These are phyloP conservation scores for Dastarcus helophoroides DNA, from an alignment of 2,888 invertebrate genomes.

Conservation along the genomic window DNA sequence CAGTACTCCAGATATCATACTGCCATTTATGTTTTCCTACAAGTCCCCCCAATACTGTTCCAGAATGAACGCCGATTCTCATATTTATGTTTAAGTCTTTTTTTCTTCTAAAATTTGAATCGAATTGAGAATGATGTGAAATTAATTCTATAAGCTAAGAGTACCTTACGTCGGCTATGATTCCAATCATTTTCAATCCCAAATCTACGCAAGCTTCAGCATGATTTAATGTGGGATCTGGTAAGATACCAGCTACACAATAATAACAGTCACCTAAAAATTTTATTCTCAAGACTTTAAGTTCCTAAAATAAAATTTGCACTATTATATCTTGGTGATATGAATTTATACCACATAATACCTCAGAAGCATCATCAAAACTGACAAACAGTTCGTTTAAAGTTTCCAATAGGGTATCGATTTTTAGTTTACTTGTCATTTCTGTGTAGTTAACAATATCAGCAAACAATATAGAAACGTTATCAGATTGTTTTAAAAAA, in stretches of 20 bases:
- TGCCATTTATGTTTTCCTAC: constrained; percentile 93
- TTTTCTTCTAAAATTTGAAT: constrained; percentile 47
- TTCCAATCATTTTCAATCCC: constrained; percentile 86
- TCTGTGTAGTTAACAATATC: constrained; percentile 90
- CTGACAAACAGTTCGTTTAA: constrained; percentile 83
- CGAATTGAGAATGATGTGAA: constrained; percentile 5
- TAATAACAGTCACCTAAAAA: constrained; percentile 92
- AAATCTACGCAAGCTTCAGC: constrained; percentile 84
- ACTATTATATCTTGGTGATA: background rate
- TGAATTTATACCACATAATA: too few relatives aligned
- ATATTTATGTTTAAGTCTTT: constrained; percentile 81
- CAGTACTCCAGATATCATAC: constrained; percentile 90
- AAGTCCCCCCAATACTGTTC: constrained; percentile 81
- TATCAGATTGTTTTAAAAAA: too few relatives aligned
- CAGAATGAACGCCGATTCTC: constrained; percentile 93
- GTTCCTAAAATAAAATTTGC: constrained; percentile 40
- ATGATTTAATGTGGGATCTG: constrained; percentile 56
- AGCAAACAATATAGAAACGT: constrained; percentile 84
- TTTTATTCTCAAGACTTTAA: constrained; percentile 75
- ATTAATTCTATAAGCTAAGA: constrained; percentile 2
- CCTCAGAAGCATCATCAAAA: constrained; percentile 85
- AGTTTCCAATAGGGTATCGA: constrained; percentile 73
- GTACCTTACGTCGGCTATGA: constrained; percentile 71
- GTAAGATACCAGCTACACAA: constrained; percentile 78
- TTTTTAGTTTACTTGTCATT: constrained; percentile 65